Conservation (phyloP, 2,888 invertebrate species). For the Lucinisca nassula region DNA sequence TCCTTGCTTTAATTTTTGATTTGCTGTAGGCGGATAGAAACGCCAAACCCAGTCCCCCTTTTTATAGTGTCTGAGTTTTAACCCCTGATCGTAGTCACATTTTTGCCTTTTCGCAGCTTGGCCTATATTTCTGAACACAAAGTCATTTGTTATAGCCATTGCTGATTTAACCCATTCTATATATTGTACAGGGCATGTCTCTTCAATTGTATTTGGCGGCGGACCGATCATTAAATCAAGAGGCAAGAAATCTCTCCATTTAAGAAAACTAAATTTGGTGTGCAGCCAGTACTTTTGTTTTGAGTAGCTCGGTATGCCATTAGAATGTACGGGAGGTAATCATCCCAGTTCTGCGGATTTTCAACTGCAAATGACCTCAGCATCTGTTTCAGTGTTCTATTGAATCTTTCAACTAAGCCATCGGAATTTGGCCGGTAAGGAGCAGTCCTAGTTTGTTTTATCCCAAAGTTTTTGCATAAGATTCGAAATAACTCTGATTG, state of each 20-base stretch:
- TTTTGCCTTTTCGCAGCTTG: slow-evolving; percentile 26
- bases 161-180: background rate
- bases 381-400: background rate
- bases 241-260: slow-evolving; percentile 41
- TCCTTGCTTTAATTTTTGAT: slow-evolving; percentile 21
- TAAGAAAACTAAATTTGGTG: slow-evolving; percentile 54
- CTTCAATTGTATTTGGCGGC: background rate
- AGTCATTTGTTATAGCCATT: background rate
- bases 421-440: background rate
- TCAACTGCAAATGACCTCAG: background rate
- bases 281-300: slow-evolving; percentile 42
- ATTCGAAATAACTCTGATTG: background rate
- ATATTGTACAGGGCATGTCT: slow-evolving; percentile 1
- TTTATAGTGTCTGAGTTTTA: slow-evolving; percentile 19
- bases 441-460: background rate
- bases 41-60: slow-evolving; percentile 24
- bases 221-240: slow-evolving; percentile 39
- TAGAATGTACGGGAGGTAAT: slow-evolving; percentile 38
- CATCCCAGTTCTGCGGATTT: slow-evolving; percentile 57
- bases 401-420: background rate
- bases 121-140: background rate
- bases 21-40: slow-evolving; percentile 33
- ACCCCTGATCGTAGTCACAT: slow-evolving; percentile 10
- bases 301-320: slow-evolving; percentile 50
- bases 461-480: background rate